Evolutionary conservation across 2,113 vertebrate genomes (phyloP).

Genomic region (Megaceryle torquata): DNA sequence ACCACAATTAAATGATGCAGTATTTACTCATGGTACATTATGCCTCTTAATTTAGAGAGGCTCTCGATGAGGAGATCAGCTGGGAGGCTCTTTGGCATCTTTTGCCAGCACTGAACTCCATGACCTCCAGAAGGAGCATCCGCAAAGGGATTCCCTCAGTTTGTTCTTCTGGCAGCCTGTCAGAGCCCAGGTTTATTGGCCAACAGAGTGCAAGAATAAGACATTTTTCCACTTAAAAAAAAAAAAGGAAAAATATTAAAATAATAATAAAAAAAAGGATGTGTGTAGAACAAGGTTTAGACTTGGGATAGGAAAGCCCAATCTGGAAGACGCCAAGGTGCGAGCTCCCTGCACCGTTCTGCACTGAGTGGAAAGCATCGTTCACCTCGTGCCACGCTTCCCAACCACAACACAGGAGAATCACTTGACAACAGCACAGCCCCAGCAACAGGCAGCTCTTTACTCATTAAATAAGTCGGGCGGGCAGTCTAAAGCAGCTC

Average conservation of each 20-base stretch:
- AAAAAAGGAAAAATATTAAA: background rate
- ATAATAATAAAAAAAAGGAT: no score
- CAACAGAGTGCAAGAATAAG: background rate
- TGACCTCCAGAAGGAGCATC: background rate
- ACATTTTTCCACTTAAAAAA: background rate
- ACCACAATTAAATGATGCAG: constrained; percentile 10
- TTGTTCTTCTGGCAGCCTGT: background rate
- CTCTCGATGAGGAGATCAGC: background rate
- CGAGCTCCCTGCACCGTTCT: background rate
- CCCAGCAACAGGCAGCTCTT: background rate
- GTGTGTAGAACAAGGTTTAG: background rate
- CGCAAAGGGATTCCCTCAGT: background rate
- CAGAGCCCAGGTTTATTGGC: background rate
- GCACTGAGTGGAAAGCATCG: background rate
- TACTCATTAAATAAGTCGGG: background rate
- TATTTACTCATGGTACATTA: background rate
- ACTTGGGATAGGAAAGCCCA: background rate
- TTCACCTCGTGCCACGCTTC: background rate
- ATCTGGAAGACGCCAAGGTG: background rate
- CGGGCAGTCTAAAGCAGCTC: background rate
- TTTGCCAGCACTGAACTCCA: background rate
- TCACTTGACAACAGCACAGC: background rate
- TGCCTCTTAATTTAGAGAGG: constrained; percentile 13
- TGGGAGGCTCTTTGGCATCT: background rate
- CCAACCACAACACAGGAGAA: background rate